These are phyloP conservation scores for Columbina picui DNA, from an alignment of 2,113 vertebrate genomes.

Conservation along the genomic window DNA sequence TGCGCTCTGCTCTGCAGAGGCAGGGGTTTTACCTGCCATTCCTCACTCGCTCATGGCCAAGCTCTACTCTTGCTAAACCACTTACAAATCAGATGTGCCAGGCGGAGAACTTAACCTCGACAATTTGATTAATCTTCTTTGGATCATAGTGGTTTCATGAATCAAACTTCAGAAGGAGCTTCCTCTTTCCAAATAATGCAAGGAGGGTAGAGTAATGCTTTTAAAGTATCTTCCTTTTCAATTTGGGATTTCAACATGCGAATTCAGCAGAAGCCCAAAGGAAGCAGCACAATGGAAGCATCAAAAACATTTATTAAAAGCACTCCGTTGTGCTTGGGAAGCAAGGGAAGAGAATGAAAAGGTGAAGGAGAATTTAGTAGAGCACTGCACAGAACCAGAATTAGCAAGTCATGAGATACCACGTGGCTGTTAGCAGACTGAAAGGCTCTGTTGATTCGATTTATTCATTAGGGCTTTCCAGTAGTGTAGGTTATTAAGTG, in stretches of 20 bases:
- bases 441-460: constrained; percentile 70
- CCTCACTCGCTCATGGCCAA: constrained; percentile 1
- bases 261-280: constrained; percentile 56
- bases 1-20: background rate
- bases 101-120: background rate
- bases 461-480: constrained; percentile 64
- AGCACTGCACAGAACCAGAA: constrained; percentile 48
- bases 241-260: constrained; percentile 49
- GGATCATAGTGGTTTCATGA: constrained; percentile 46
- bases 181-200: background rate
- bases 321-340: constrained; percentile 24
- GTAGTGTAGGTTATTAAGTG: constrained; percentile 8
- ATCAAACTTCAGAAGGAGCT: constrained; percentile 41
- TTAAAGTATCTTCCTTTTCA: constrained; percentile 50
- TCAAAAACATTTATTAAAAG: constrained; percentile 38
- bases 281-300: constrained; percentile 34
- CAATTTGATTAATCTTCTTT: constrained; percentile 61
- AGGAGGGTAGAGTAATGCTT: constrained; percentile 35
- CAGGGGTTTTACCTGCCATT: constrained; percentile 6
- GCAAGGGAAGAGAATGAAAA: constrained; percentile 43
- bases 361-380: constrained; percentile 46
- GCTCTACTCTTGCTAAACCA: constrained; percentile 48
- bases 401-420: constrained; percentile 69
- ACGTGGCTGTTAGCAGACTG: constrained; percentile 59
- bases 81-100: constrained; percentile 36